These are phyloP conservation scores for Astur gentilis DNA, from an alignment of 2,113 vertebrate genomes.

Conservation along the genomic window DNA sequence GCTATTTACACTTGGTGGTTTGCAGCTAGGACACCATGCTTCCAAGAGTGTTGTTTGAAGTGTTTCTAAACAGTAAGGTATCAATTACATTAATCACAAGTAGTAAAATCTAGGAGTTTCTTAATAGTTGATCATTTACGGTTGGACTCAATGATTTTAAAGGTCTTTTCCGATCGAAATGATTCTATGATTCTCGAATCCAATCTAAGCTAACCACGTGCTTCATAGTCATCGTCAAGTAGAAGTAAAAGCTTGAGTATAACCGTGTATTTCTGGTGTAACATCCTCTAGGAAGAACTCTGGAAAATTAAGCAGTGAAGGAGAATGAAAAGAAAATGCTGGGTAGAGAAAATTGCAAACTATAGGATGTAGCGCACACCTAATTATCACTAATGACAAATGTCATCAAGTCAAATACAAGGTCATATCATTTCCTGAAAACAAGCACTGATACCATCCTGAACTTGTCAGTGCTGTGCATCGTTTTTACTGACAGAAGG, in stretches of 20 bases:
- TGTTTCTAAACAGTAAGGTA: neutral
- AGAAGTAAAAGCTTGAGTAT: neutral
- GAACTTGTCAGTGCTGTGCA: neutral
- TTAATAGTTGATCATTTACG: neutral
- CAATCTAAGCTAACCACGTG: neutral
- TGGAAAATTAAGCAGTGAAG: neutral
- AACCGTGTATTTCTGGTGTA: neutral
- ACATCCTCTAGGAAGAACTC: neutral
- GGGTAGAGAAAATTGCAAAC: neutral
- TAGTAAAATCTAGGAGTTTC: neutral
- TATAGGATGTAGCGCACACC: neutral
- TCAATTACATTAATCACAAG: neutral
- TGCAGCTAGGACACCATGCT: neutral
- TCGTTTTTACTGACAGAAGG: neutral
- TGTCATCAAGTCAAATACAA: neutral
- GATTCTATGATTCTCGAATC: neutral
- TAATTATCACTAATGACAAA: neutral
- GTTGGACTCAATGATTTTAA: neutral
- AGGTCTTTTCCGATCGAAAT: neutral
- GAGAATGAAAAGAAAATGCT: neutral
- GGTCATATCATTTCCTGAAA: neutral
- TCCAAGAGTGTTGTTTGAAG: neutral
- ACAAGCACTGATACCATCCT: neutral
- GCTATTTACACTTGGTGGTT: neutral
- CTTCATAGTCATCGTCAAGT: neutral